These are phyloP conservation scores for Dorcus parallelipipedus DNA, from an alignment of 2,888 invertebrate species.

Conservation along the genomic window DNA sequence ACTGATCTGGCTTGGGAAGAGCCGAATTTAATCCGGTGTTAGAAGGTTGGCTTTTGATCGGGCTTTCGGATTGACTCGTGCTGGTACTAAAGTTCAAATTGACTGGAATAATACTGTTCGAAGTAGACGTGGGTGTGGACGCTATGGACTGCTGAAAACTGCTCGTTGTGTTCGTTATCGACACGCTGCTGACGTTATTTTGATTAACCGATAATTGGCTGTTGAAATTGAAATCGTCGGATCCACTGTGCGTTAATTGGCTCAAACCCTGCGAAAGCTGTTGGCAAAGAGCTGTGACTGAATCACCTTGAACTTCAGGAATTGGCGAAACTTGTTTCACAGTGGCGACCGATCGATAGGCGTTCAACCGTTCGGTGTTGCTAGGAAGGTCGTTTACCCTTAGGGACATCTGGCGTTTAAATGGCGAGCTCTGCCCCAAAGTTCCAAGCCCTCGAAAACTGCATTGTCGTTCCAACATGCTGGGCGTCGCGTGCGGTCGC, in stretches of 20 bases:
- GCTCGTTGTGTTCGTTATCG: slow-evolving; percentile 42
- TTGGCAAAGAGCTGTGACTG: slow-evolving; percentile 72
- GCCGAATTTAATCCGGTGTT: slow-evolving; percentile 29
- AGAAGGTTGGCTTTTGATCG: slow-evolving; percentile 19
- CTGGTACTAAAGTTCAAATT: slow-evolving; percentile 35
- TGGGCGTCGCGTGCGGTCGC: slow-evolving; percentile 92
- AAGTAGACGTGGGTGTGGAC: slow-evolving; percentile 27
- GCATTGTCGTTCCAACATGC: slow-evolving; percentile 92
- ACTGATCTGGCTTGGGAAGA: slow-evolving; percentile 78
- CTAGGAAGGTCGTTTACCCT: slow-evolving; percentile 94
- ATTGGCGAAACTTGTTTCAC: slow-evolving; percentile 66
- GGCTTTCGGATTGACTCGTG: slow-evolving; percentile 24
- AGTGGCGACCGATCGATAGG: slow-evolving; percentile 32
- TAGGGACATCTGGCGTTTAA: slow-evolving; percentile 93
- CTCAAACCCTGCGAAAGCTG: slow-evolving; percentile 68
- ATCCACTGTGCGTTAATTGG: slow-evolving; percentile 60
- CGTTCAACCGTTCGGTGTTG: slow-evolving; percentile 76
- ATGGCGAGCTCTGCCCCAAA: slow-evolving; percentile 76
- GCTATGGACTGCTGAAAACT: slow-evolving; percentile 37
- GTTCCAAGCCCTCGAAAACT: slow-evolving; percentile 90
- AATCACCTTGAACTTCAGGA: slow-evolving; percentile 68
- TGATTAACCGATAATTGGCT: slow-evolving; percentile 56
- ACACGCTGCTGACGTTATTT: slow-evolving; percentile 46
- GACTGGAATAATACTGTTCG: slow-evolving; percentile 35
- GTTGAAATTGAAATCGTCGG: slow-evolving; percentile 56